Evolutionary conservation across 2,888 invertebrate species (phyloP).

Genomic region (Rotaria socialis): DNA sequence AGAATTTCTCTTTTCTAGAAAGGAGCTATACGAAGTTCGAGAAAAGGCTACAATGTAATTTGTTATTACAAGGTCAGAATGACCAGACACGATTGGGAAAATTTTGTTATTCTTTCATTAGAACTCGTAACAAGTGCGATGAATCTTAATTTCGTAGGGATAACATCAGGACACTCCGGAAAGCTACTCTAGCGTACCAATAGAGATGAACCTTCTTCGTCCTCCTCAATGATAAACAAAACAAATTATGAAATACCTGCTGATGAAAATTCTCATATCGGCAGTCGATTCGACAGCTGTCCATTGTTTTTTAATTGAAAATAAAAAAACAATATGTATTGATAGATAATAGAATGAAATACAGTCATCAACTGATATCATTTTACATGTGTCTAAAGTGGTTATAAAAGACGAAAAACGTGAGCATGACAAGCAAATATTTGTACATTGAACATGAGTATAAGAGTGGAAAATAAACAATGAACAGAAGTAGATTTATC

Average conservation of each 20-base stretch:
- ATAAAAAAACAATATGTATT: neutral
- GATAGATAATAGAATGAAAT: neutral
- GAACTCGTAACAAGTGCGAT: too few species aligned
- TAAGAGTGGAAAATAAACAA: neutral
- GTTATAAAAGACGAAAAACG: neutral
- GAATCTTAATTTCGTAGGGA: too few species aligned
- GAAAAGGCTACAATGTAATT: too few species aligned
- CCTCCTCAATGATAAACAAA: neutral
- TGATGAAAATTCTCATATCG: neutral
- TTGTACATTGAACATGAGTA: neutral
- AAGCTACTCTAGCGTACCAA: too few species aligned
- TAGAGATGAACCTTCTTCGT: neutral
- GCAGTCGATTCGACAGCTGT: neutral
- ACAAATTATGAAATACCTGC: neutral
- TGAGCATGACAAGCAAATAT: neutral
- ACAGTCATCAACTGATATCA: slow-evolving; percentile 25
- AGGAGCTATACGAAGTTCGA: too few species aligned
- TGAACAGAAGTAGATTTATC: neutral
- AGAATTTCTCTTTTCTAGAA: too few species aligned
- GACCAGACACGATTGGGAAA: too few species aligned
- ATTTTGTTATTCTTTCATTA: too few species aligned
- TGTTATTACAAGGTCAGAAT: too few species aligned
- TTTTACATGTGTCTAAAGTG: slow-evolving; percentile 7
- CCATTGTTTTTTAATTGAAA: neutral
- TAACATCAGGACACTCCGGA: too few species aligned